These are phyloP conservation scores for Lordiphosa collinella DNA, from an alignment of 1,140 invertebrate species.

Conservation along the genomic window DNA sequence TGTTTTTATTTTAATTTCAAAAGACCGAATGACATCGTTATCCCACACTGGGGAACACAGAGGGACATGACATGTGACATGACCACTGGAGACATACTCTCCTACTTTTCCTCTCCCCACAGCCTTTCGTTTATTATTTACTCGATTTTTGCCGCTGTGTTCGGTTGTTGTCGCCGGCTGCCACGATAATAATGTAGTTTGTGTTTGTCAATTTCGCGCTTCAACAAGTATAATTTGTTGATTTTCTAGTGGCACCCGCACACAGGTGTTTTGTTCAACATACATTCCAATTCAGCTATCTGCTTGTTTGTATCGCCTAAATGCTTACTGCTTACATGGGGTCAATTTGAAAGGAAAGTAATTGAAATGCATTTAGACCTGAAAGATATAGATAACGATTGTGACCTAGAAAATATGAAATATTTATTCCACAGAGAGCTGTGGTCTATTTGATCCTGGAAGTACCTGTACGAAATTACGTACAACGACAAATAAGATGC, in stretches of 20 bases:
- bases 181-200: conserved; percentile 24
- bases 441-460: too few relatives aligned
- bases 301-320: conserved; percentile 22
- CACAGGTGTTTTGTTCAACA: conserved; percentile 36
- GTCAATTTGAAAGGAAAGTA: too few relatives aligned
- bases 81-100: conserved; percentile 1
- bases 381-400: too few relatives aligned
- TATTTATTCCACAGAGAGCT: too few relatives aligned
- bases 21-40: too few relatives aligned
- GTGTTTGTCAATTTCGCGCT: conserved; percentile 39
- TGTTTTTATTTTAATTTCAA: too few relatives aligned
- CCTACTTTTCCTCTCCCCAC: conserved; percentile 10
- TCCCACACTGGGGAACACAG: background rate
- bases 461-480: too few relatives aligned
- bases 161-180: conserved; percentile 8
- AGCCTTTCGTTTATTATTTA: conserved; percentile 33
- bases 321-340: conserved; percentile 6
- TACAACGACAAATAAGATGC: too few relatives aligned
- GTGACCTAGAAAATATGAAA: too few relatives aligned
- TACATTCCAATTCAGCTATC: conserved; percentile 43
- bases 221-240: conserved; percentile 50
- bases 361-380: too few relatives aligned
- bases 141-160: conserved; percentile 14
- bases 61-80: conserved; percentile 5
- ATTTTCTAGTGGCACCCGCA: conserved; percentile 21